These are phyloP conservation scores for Spatula clypeata DNA, from an alignment of 2,797 vertebrate species.

Conservation along the genomic window DNA sequence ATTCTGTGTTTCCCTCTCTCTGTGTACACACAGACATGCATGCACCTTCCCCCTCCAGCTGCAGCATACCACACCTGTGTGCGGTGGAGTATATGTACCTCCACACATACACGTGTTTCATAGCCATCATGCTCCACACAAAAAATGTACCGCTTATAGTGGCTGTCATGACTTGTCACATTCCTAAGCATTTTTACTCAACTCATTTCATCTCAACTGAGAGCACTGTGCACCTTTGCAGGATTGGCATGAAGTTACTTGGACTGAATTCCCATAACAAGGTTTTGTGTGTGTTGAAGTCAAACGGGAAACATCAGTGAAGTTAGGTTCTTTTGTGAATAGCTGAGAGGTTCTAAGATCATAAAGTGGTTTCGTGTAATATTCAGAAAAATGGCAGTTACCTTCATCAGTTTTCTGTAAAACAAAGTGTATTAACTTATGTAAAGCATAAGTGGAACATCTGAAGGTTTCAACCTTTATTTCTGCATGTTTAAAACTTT, in stretches of 20 bases:
- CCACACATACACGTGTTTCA: not conserved
- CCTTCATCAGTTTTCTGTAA: not conserved
- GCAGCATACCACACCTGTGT: not conserved
- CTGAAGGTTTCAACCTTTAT: conserved; percentile 48
- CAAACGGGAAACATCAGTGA: not conserved
- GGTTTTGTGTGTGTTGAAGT: conserved; percentile 17
- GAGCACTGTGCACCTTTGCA: conserved; percentile 38
- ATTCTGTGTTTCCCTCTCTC: not conserved
- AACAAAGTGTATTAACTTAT: not conserved
- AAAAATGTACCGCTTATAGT: not conserved
- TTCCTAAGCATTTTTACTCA: conserved; percentile 2
- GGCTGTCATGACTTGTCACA: not conserved
- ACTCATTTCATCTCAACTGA: conserved; percentile 9
- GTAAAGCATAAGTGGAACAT: conserved; percentile 33
- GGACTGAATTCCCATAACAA: not conserved
- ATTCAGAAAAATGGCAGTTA: conserved; percentile 7
- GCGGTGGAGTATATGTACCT: rapidly evolving
- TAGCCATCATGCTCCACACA: not conserved
- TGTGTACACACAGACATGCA: rapidly evolving
- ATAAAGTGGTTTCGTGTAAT: not conserved
- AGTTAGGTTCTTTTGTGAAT: not conserved
- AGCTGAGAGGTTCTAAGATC: conserved; percentile 26
- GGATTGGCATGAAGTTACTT: not conserved
- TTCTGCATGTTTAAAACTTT: conserved; percentile 71
- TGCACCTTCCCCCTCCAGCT: not conserved